These are phyloP conservation scores for Acipenser transmontanus DNA, from an alignment of 2,797 vertebrate species.

Conservation along the genomic window DNA sequence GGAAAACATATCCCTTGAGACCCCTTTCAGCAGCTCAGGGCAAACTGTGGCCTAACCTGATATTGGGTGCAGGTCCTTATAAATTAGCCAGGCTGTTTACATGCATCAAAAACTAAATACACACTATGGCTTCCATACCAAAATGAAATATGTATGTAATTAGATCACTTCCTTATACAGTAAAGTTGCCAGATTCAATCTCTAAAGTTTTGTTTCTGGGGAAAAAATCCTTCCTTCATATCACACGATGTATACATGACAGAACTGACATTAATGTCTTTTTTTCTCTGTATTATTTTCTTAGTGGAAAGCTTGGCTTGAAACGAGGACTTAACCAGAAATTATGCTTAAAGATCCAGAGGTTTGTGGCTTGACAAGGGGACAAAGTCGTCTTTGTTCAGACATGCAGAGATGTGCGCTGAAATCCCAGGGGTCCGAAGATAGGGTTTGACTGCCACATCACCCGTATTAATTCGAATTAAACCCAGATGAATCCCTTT, in stretches of 20 bases:
- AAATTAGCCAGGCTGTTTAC: too few species aligned
- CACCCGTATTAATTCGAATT: conserved; percentile 64
- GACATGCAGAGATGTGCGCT: conserved; percentile 32
- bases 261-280: not conserved
- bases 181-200: not conserved
- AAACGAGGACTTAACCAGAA: not conserved
- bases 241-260: not conserved
- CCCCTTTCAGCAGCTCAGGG: too few species aligned
- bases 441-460: conserved; percentile 54
- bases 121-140: too few species aligned
- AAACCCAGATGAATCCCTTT: conserved; percentile 63
- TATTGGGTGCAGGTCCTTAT: too few species aligned
- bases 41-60: too few species aligned
- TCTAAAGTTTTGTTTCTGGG: not conserved
- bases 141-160: too few species aligned
- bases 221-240: not conserved
- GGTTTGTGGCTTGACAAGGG: conserved; percentile 2
- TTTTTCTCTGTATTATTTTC: not conserved
- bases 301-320: not conserved
- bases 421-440: conserved; percentile 37
- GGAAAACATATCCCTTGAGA: too few species aligned
- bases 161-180: too few species aligned
- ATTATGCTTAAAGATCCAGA: not conserved
- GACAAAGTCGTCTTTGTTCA: conserved; percentile 3
- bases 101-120: too few species aligned